phyloP scores from a whole-genome alignment of 2,797 vertebrate genomes.

The Xiphorhynchus erythropygius region DNA sequence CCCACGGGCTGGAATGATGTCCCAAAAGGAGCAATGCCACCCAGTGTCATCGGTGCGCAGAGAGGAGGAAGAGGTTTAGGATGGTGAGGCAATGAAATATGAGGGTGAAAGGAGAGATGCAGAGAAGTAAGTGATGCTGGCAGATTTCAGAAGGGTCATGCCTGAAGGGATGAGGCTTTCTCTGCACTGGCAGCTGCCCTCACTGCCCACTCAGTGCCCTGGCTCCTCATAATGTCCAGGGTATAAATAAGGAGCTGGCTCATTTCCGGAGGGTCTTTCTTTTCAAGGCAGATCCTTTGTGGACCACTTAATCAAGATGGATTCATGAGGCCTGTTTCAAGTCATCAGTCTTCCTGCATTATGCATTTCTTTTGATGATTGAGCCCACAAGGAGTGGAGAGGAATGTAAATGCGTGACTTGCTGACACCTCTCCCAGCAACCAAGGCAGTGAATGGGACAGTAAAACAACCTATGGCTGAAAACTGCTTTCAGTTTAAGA shows the following conservation, averaged over 20 bases:
- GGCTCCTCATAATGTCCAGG: background rate
- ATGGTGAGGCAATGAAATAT: background rate
- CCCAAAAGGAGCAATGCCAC: background rate
- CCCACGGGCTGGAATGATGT: background rate
- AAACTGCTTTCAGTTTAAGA: conserved; percentile 5
- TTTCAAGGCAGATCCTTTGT: background rate
- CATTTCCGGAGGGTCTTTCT: background rate
- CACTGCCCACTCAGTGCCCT: background rate
- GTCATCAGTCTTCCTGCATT: conserved; percentile 51
- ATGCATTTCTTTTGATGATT: conserved; percentile 47
- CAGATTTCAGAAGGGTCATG: background rate
- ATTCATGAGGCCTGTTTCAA: conserved; percentile 45
- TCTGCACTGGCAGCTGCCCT: background rate
- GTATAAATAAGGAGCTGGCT: background rate
- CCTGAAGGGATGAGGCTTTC: background rate
- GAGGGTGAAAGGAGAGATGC: background rate
- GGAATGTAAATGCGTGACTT: conserved; percentile 55
- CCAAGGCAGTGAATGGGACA: background rate
- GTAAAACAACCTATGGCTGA: conserved; percentile 24
- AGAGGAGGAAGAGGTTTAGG: background rate
- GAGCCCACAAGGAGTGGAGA: conserved; percentile 18
- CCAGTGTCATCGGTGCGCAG: fast-evolving
- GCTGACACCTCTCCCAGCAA: conserved; percentile 25
- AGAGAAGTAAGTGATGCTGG: background rate
- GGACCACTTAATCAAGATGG: conserved; percentile 46